These are phyloP conservation scores for Operophtera brumata DNA, from an alignment of 2,888 invertebrate species.

Conservation along the genomic window DNA sequence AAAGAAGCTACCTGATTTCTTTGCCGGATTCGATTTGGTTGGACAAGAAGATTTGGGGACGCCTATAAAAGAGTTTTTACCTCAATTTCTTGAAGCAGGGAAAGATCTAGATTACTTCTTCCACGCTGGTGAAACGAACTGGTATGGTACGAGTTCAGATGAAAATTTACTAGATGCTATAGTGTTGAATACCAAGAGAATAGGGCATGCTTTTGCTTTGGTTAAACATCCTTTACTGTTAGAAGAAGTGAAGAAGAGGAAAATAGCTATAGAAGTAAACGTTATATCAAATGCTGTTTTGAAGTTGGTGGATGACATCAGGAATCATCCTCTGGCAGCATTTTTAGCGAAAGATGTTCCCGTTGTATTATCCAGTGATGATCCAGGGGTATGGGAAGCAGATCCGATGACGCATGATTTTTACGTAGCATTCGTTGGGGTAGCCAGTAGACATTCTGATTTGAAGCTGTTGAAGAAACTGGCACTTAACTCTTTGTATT, in stretches of 20 bases:
- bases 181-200: constrained; percentile 84
- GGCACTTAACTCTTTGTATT: constrained; percentile 86
- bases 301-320: constrained; percentile 84
- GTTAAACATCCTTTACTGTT: constrained; percentile 86
- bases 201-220: constrained; percentile 89
- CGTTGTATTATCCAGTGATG: constrained; percentile 88
- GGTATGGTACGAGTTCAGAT: constrained; percentile 84
- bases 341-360: constrained; percentile 85
- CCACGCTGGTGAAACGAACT: constrained; percentile 91
- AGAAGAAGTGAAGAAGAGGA: constrained; percentile 77
- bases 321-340: constrained; percentile 87
- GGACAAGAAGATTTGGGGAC: constrained; percentile 89
- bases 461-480: constrained; percentile 86
- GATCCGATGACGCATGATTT: constrained; percentile 85
- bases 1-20: constrained; percentile 81
- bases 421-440: constrained; percentile 88
- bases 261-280: constrained; percentile 88
- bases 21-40: constrained; percentile 91
- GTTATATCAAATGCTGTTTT: constrained; percentile 90
- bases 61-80: constrained; percentile 80
- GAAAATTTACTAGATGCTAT: constrained; percentile 89
- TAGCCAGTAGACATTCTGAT: constrained; percentile 85
- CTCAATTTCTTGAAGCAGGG: constrained; percentile 72
- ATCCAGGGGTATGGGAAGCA: constrained; percentile 89
- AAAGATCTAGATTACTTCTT: constrained; percentile 84